Evolutionary conservation across 1,140 invertebrate species (phyloP).

Genomic region (Leptinotarsa lineolata): DNA sequence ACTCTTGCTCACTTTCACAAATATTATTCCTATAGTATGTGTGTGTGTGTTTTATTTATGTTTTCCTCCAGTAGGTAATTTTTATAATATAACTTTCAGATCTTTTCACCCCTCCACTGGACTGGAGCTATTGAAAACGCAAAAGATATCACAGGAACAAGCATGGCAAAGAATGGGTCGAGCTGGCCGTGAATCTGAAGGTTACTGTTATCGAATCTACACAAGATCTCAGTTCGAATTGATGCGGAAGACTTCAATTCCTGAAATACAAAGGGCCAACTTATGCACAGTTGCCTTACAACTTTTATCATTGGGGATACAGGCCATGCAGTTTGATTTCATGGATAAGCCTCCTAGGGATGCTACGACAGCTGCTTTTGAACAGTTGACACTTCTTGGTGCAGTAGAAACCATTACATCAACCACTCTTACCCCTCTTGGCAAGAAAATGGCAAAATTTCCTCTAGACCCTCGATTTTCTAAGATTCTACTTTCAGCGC

Average conservation of each 20-base stretch:
- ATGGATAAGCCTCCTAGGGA: constrained; percentile 84
- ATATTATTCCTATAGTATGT: too few species aligned
- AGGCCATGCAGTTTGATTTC: constrained; percentile 86
- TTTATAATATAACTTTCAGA: constrained; percentile 53
- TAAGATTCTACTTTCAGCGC: constrained; percentile 79
- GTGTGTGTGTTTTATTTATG: too few species aligned
- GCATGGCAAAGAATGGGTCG: constrained; percentile 89
- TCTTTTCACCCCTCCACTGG: constrained; percentile 81
- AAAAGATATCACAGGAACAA: constrained; percentile 87
- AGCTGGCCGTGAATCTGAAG: constrained; percentile 83
- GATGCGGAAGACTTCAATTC: constrained; percentile 73
- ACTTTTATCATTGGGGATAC: constrained; percentile 81
- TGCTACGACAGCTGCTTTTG: constrained; percentile 69
- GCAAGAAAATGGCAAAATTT: constrained; percentile 86
- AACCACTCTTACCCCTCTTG: constrained; percentile 74
- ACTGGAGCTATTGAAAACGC: constrained; percentile 82
- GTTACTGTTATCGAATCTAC: constrained; percentile 83
- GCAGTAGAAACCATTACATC: constrained; percentile 65
- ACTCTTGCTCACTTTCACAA: too few species aligned
- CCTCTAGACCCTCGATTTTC: constrained; percentile 91
- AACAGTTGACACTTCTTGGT: constrained; percentile 74
- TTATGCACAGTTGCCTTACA: constrained; percentile 63
- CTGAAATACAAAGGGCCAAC: constrained; percentile 80
- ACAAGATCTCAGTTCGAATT: constrained; percentile 69
- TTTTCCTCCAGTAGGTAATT: background rate